Evolutionary conservation across 2,888 invertebrate genomes (phyloP), one percentile per base, ranked within the genome.

Genomic region (Hirtodrosophila cameraria): DNA sequence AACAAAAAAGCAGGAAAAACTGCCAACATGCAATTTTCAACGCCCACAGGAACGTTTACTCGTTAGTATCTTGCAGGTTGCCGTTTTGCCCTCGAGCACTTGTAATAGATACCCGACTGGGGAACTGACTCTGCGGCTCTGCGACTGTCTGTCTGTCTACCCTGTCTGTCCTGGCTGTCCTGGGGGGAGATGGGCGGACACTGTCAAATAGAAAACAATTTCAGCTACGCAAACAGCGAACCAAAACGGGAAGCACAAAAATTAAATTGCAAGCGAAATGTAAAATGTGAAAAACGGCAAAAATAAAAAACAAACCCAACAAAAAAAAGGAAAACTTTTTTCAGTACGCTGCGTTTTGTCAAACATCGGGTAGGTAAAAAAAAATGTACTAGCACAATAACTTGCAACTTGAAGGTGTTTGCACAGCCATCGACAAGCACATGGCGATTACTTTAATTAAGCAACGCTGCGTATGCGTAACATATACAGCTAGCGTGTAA

Each of bases 191-290:
- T 7, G 59, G 55, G 63, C 62, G 55, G 63, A 35, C 58, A 72
- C 82, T 80, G 86, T 83, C 76, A 86, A 80, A 85, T 86, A 72
- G 86, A 80, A 85, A 86, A 86, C 86, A 83, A 86, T 86, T 80
- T 80, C 69, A 83, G 63, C 69, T 61, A 66, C 59, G 83, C 86
- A 80, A 80, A 85, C 79, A 85, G 63, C 52, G 38, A 41, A 25
- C 35, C 46, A 23, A 71, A 66, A 82, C 60, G 53, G 46, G 42
- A 71, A 79, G 64, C 46, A 61, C 61, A 60, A 79, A 85, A 83
- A 80, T 83, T 75, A 85, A 72, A 85, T 76, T 68, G 86, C 79
- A 59, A 57, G 57, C 57, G 45, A 59, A 53, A 59, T 45, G 70
- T 39, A 36, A 66, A 73, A 69, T 59, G 53, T 41, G 54, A 54